Base-by-base conservation (phyloP, 2,888 invertebrate species). In the Seira musarum region DNA sequence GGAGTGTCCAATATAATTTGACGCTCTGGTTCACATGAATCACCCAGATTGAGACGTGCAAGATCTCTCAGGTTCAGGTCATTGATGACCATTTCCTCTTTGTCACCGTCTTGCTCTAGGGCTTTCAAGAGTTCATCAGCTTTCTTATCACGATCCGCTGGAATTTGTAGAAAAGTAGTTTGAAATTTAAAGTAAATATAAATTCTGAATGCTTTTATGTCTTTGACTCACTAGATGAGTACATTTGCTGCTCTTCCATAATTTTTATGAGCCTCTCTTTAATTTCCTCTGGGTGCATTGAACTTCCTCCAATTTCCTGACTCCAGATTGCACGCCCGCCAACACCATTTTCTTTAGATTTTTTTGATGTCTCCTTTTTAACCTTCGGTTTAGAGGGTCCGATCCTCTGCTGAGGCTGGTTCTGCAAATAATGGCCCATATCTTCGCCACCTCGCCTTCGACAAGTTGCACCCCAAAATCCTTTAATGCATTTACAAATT, bases 21-120 rank as follows among this genome's bases (percentile, higher is more conserved):
- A 0, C 30, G 67, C 22, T 75, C 53, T 0, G 76, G 68, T 2
- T 71, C 57, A 57, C 81, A 81, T 0, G 30, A 2, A 1, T 71
- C 60, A 1, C 81, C 76, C 2, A 63, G 46, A 1, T 30, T 53
- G n/a, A 81, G 68, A 3, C 2, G n/a, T 17, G 81, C 72, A 1
- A 68, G n/a, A 35, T 68, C 24, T 1, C 81, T 57, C 0, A 81
- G 30, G 57, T 76, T 63, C 1, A 76, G 35, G 1, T 81, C 81
- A 10, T 70, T 64, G 25, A 77, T 61, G 17, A 81, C 81, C 71
- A 81, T 77, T 66, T 77, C 81, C 25, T 81, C 81, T 5, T 76
- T 67, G 64, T 81, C 81, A 2, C 19, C 21, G 19, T 81, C 81
- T 13, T 24, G 13, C 24, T 76, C 81, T 64, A 81, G 21, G 3